Evolutionary conservation across 2,888 invertebrate genomes (phyloP).

Genomic region (Encarsia formosa): DNA sequence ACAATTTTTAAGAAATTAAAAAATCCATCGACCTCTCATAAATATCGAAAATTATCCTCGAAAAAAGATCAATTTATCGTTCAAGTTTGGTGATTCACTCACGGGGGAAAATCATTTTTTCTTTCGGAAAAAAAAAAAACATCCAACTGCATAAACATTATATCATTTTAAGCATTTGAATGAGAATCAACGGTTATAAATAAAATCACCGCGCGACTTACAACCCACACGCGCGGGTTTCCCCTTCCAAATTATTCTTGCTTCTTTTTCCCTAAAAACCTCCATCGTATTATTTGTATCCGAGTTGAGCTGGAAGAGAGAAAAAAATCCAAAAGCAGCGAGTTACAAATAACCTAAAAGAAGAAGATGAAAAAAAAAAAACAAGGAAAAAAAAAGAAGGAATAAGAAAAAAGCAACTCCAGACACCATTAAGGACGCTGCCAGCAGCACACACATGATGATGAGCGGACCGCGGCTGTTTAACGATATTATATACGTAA

Average conservation of each 20-base stretch:
- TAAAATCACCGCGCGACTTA: conserved; percentile 12
- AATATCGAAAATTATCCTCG: too few relatives aligned
- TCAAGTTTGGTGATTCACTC: too few relatives aligned
- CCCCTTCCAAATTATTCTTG: too few relatives aligned
- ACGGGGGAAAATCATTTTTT: too few relatives aligned
- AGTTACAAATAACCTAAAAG: conserved; percentile 18
- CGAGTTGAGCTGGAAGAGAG: conserved; percentile 4
- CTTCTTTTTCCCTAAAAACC: conserved; percentile 14
- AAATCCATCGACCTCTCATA: too few relatives aligned
- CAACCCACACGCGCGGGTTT: neutral
- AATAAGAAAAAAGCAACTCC: conserved; percentile 16
- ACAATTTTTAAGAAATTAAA: too few relatives aligned
- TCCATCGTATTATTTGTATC: conserved; percentile 15
- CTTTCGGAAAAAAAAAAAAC: too few relatives aligned
- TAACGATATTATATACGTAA: conserved; percentile 26
- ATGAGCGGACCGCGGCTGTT: conserved; percentile 11
- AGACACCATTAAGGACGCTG: conserved; percentile 27
- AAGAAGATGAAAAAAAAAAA: conserved; percentile 7
- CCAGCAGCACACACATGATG: conserved; percentile 7
- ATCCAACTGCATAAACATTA: too few relatives aligned
- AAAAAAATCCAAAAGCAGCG: conserved; percentile 3
- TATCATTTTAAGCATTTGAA: too few relatives aligned
- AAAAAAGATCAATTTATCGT: too few relatives aligned
- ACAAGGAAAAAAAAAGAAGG: too few relatives aligned
- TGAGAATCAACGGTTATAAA: too few relatives aligned